Base-by-base conservation (phyloP, 2,888 invertebrate genomes). In the Hyppa rectilinea region DNA sequence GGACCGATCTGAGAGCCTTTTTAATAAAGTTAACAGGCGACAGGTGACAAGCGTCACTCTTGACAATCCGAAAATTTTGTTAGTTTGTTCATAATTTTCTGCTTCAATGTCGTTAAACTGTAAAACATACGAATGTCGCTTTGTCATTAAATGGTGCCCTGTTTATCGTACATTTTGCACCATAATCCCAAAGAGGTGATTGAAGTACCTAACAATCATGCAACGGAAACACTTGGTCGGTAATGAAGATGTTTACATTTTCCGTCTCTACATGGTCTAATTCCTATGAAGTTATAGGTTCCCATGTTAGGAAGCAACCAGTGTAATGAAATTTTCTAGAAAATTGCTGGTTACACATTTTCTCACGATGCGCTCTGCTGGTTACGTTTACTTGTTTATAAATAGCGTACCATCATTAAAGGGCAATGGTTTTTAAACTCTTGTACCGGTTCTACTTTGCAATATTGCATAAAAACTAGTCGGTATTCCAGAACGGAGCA, bases 401-500 rank as follows among this genome's bases (percentile, higher is more conserved):
- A 88, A 85, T 85, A 86, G 80, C 77, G 67, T 71, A 43, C 17
- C 29, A 71, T 77, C 76, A 82, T 82, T 82, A 85, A 82, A 82
- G 80, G 81, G 82, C 83, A 85, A 87, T 85, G 83, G 68, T 83
- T 85, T 84, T 81, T 83, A 81, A 83, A 85, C 84, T 81, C 80
- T 76, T 78, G 75, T 80, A 85, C 82, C 80, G 84, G 87, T 87
- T 80, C 80, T 60, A 75, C 71, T 71, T 80, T 74, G 75, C 71
- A 84, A 71, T 88, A 87, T 91, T 90, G 89, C 91, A 94, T 92
- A 92, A 92, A 87, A 91, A 91, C 89, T 93, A 93, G 94, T 97
- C 96, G 93, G 92, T 90, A 89, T 95, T 94, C 92, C 93, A 96
- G 96, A 87, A 96, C 96, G 85, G 96, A 96, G 87, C 96, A 96